Evolutionary conservation across 2,113 vertebrate genomes (phyloP).

Genomic region (Lucifuga dentata): DNA sequence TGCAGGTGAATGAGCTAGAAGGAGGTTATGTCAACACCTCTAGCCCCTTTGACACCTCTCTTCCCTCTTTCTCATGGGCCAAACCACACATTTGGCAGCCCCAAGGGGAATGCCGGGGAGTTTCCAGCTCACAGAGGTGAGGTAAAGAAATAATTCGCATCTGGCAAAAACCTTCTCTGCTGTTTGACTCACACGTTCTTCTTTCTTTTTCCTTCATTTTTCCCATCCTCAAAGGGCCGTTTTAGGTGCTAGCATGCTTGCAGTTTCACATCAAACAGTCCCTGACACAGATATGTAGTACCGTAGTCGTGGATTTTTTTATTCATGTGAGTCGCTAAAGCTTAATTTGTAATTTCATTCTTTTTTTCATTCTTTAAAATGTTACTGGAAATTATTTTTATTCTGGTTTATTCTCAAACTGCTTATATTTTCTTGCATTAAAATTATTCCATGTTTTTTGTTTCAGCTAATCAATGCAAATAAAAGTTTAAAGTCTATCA

Average conservation of each 20-base stretch:
- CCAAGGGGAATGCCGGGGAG: constrained; percentile 62
- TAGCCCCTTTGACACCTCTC: constrained; percentile 33
- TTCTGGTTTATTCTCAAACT: no score
- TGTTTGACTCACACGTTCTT: constrained; percentile 1
- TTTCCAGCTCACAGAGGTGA: constrained; percentile 68
- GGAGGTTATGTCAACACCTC: constrained; percentile 65
- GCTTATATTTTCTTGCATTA: no score
- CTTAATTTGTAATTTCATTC: no score
- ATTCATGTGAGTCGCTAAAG: no score
- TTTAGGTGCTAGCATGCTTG: constrained; percentile 1
- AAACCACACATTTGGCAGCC: constrained; percentile 63
- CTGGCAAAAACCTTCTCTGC: constrained; percentile 46
- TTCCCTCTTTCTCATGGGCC: constrained; percentile 33
- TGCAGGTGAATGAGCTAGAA: constrained; percentile 53
- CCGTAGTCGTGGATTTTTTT: neutral
- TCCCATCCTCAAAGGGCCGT: constrained; percentile 1
- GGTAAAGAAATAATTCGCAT: constrained; percentile 57
- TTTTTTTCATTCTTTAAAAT: no score
- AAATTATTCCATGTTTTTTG: no score
- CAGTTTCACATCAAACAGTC: constrained; percentile 25
- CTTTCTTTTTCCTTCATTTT: constrained; percentile 13
- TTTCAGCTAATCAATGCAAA: no score
- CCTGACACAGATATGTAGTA: neutral
- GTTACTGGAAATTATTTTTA: no score
- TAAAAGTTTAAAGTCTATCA: no score